Percentiles rank a stretch among this genome's conserved stretches.
Conservation (phyloP, 2,113 vertebrate genomes). For the Oplegnathus fasciatus region DNA sequence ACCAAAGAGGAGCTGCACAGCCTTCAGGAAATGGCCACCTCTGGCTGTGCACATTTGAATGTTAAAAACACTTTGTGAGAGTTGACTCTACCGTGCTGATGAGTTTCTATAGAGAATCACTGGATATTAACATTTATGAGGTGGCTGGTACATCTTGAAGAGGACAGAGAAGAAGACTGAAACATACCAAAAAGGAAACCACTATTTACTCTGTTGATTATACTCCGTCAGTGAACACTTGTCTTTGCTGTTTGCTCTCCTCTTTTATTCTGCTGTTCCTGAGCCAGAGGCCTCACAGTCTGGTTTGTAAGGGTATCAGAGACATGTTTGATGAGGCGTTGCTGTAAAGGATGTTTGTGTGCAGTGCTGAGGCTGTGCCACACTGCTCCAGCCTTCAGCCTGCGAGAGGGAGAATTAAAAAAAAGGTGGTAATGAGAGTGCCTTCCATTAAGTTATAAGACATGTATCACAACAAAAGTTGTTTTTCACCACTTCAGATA, state of each 20-base stretch:
- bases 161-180: conserved; percentile 9
- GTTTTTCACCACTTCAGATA: neutral
- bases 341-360: conserved; percentile 3
- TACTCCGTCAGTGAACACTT: conserved; percentile 9
- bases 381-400: conserved; percentile 2
- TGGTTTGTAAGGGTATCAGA: conserved; percentile 19
- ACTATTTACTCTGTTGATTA: conserved; percentile 20
- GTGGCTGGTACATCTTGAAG: conserved; percentile 71
- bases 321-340: neutral
- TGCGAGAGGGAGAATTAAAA: neutral
- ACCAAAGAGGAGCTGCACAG: conserved; percentile 61
- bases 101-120: conserved; percentile 7
- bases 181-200: conserved; percentile 39
- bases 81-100: neutral
- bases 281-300: conserved; percentile 17
- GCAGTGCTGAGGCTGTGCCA: neutral
- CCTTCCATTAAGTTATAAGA: conserved; percentile 25
- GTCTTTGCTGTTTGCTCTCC: conserved; percentile 19
- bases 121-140: conserved; percentile 34
- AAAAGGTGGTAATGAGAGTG: conserved; percentile 53
- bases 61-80: conserved; percentile 43
- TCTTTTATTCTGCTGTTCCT: conserved; percentile 22
- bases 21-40: neutral
- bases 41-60: conserved; percentile 36
- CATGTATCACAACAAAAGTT: neutral